Percentiles rank a stretch among this genome's conserved stretches.
phyloP scores from a whole-genome alignment of 2,888 invertebrate genomes.

The Drosophila demipolita region DNA sequence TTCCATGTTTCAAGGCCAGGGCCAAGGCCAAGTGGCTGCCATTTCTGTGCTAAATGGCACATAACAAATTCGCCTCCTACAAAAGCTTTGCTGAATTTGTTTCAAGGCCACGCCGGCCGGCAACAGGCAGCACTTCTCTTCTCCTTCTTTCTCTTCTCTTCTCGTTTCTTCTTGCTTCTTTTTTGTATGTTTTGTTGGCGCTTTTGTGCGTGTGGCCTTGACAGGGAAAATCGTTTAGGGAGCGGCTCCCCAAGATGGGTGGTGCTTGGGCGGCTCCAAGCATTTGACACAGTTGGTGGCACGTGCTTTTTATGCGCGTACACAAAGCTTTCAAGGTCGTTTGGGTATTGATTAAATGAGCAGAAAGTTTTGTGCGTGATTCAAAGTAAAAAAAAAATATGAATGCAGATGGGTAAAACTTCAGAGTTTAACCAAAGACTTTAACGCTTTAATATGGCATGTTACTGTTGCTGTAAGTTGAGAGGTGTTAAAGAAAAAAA shows the following conservation, averaged over 20 bases:
- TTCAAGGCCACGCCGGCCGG: constrained; percentile 73
- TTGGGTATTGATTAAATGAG: constrained; percentile 59
- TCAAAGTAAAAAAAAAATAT: constrained; percentile 13
- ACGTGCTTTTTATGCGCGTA: constrained; percentile 66
- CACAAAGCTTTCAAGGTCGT: constrained; percentile 58
- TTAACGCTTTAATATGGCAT: not conserved
- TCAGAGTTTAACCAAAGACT: not conserved
- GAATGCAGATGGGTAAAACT: not conserved
- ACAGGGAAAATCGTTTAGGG: constrained; percentile 68
- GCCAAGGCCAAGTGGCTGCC: constrained; percentile 65
- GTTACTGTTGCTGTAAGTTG: not conserved
- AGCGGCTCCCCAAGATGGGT: constrained; percentile 37
- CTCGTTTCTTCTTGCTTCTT: constrained; percentile 7
- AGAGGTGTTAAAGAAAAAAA: not conserved
- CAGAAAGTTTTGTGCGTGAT: constrained; percentile 19
- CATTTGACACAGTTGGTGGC: constrained; percentile 67
- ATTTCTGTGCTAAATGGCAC: constrained; percentile 49
- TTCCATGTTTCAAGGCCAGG: constrained; percentile 61
- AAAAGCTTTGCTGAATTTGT: constrained; percentile 42
- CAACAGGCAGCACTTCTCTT: constrained; percentile 31
- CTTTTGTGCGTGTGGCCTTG: constrained; percentile 70
- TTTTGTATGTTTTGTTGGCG: constrained; percentile 17
- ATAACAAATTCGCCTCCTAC: constrained; percentile 44
- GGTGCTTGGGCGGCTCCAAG: constrained; percentile 35
- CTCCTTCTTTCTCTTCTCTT: constrained; percentile 6